Conservation (phyloP, 2,797 vertebrate species). For the Eulemur albifrons region DNA sequence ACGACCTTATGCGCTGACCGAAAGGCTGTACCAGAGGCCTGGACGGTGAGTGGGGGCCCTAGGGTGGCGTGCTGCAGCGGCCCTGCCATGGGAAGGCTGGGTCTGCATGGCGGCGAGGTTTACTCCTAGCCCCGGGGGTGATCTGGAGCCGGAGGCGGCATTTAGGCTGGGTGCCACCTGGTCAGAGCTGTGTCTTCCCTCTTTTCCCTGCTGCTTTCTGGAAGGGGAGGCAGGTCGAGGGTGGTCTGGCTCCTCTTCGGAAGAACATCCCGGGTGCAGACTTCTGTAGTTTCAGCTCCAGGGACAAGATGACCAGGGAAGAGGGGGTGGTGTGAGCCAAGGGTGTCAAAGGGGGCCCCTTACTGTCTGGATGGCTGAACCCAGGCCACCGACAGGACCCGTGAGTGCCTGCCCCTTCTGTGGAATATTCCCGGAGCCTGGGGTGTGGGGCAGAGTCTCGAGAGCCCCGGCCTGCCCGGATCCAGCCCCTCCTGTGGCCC, state of each 20-base stretch:
- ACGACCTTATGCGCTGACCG: not conserved
- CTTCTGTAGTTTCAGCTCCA: not conserved
- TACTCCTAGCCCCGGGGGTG: not conserved
- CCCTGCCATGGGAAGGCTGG: not conserved
- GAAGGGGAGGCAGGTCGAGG: not conserved
- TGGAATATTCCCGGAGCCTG: not conserved
- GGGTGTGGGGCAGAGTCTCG: not conserved
- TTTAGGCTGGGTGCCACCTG: too few relatives aligned
- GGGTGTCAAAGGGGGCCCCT: not conserved
- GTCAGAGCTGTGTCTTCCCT: rapidly evolving
- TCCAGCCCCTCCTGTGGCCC: not conserved
- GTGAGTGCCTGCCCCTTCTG: not conserved
- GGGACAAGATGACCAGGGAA: not conserved
- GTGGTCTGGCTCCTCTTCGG: not conserved
- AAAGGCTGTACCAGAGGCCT: not conserved
- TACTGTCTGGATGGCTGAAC: not conserved
- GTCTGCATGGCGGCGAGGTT: not conserved
- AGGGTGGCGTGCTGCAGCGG: rapidly evolving
- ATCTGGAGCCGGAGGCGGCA: not conserved
- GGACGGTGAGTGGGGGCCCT: not conserved
- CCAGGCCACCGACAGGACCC: not conserved
- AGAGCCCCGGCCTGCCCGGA: not conserved
- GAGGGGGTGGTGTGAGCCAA: not conserved
- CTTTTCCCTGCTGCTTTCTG: not conserved
- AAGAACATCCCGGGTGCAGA: not conserved